These are phyloP conservation scores for Rachycentron canadum DNA, from an alignment of 2,797 vertebrate species.

Conservation along the genomic window DNA sequence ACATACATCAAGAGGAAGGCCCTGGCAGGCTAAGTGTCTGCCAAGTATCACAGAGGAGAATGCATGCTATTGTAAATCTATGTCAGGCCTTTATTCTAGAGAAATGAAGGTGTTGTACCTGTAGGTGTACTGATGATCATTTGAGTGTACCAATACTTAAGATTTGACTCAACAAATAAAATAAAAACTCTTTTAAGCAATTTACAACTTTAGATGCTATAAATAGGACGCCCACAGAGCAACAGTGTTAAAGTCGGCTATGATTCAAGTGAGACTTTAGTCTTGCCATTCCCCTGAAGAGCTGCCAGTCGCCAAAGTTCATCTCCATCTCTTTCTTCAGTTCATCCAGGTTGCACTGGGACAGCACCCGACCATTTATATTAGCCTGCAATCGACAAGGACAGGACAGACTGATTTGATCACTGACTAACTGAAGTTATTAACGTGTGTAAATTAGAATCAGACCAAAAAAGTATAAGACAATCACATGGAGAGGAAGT, in stretches of 20 bases:
- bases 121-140: constrained; percentile 8
- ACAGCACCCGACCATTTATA: constrained; percentile 95
- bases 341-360: constrained; percentile 96
- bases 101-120: not conserved
- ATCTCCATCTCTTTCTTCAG: constrained; percentile 98
- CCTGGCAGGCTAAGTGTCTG: constrained; percentile 39
- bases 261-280: not conserved
- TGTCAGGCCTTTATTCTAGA: constrained; percentile 22
- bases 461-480: not conserved
- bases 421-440: not conserved
- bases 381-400: constrained; percentile 88
- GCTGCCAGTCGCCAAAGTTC: constrained; percentile 99
- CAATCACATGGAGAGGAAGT: not conserved
- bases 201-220: not conserved
- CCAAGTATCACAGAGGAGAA: constrained; percentile 39
- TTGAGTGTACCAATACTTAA: not conserved
- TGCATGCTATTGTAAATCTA: constrained; percentile 28
- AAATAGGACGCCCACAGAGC: not conserved
- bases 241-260: not conserved
- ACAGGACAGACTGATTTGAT: not conserved
- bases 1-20: constrained; percentile 41
- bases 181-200: not conserved
- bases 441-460: not conserved
- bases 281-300: constrained; percentile 94
- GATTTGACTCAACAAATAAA: not conserved